These are phyloP conservation scores for Colinus virginianus DNA, from an alignment of 2,113 vertebrate genomes.

Conservation along the genomic window DNA sequence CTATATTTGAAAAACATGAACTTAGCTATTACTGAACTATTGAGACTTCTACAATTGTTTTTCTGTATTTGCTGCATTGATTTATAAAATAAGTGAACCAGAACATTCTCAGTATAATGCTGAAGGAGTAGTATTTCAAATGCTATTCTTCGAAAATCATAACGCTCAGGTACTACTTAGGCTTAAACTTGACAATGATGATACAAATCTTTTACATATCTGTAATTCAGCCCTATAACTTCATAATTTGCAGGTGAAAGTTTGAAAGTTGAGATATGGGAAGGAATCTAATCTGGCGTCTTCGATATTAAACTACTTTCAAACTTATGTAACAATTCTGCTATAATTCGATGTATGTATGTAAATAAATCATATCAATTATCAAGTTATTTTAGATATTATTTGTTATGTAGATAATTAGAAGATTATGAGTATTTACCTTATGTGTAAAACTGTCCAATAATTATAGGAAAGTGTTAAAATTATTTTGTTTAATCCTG, in stretches of 20 bases:
- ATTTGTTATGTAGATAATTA: neutral
- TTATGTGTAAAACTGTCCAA: neutral
- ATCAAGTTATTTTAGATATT: neutral
- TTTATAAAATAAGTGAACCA: neutral
- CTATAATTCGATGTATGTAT: neutral
- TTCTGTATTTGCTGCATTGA: neutral
- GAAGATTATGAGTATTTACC: neutral
- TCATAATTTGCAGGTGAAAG: neutral
- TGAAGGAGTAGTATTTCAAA: neutral
- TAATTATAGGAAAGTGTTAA: neutral
- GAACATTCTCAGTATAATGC: neutral
- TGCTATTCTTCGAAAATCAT: neutral
- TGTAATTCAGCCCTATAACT: neutral
- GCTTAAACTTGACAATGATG: neutral
- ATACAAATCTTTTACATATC: neutral
- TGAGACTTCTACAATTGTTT: neutral
- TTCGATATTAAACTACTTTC: neutral
- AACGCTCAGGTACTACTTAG: neutral
- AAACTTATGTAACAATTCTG: neutral
- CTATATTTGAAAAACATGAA: neutral
- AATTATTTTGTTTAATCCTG: neutral
- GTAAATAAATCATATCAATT: neutral
- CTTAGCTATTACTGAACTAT: neutral
- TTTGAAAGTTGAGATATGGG: neutral
- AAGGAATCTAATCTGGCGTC: neutral